phyloP scores from a whole-genome alignment of 2,888 invertebrate species.

The Drosophila nr. perissopoda region DNA sequence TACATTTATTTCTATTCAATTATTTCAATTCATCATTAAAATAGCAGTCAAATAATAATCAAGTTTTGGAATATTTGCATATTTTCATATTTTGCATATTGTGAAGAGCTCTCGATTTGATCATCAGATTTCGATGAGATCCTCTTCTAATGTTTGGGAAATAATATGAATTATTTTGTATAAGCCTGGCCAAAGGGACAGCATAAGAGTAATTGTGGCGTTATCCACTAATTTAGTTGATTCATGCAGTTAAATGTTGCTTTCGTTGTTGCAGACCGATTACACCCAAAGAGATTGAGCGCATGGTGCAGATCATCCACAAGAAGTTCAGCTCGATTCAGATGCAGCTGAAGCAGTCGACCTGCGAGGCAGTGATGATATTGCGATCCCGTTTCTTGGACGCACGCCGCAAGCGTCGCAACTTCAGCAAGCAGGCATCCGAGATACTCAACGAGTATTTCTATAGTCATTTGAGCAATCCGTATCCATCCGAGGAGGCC shows the following conservation, averaged over 20 bases:
- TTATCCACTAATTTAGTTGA: not conserved
- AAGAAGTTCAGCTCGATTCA: conserved; percentile 99
- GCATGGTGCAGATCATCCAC: conserved; percentile 99
- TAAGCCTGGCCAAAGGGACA: too few relatives aligned
- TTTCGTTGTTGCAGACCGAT: conserved; percentile 89
- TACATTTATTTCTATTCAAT: not conserved
- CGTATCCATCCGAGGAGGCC: conserved; percentile 99
- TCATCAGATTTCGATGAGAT: too few relatives aligned
- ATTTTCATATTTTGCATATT: too few relatives aligned
- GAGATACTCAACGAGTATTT: conserved; percentile 99
- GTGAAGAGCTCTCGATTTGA: too few relatives aligned
- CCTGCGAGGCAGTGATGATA: conserved; percentile 99
- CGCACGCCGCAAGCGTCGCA: conserved; percentile 95
- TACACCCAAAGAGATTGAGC: conserved; percentile 99
- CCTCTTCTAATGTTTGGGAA: too few relatives aligned
- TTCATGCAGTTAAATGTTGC: not conserved
- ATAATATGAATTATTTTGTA: too few relatives aligned
- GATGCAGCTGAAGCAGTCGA: conserved; percentile 99
- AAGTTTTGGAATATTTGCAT: too few relatives aligned
- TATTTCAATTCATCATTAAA: not conserved
- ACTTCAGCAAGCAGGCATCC: conserved; percentile 99
- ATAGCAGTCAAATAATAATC: not conserved
- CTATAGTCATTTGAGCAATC: conserved; percentile 99
- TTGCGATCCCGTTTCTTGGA: conserved; percentile 90
- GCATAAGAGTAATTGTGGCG: not conserved